phyloP scores from a whole-genome alignment of 2,797 vertebrate genomes.

The Hydrolagus colliei region DNA sequence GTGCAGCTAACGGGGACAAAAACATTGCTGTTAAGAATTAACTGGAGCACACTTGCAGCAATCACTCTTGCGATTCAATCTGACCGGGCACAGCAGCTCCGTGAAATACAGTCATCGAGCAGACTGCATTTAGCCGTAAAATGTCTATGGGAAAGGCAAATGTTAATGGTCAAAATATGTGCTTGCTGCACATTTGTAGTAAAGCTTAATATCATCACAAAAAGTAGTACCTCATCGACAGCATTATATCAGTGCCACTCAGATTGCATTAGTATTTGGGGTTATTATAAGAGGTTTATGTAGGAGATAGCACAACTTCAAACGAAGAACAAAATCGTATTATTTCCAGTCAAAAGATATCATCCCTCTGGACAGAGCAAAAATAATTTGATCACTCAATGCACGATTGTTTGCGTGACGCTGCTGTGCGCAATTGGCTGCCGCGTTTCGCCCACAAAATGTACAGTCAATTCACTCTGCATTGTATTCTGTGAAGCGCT shows the following conservation, averaged over 20 bases:
- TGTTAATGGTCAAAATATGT: not conserved
- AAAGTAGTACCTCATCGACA: not conserved
- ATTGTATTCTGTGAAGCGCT: too few relatives aligned
- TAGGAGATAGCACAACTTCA: not conserved
- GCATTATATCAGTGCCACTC: too few relatives aligned
- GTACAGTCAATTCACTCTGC: too few relatives aligned
- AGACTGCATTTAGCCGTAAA: not conserved
- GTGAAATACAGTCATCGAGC: not conserved
- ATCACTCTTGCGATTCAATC: constrained; percentile 12
- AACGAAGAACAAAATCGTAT: not conserved
- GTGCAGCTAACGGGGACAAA: constrained; percentile 75
- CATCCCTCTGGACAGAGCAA: not conserved
- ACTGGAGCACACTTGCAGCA: constrained; percentile 6
- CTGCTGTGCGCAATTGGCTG: too few relatives aligned
- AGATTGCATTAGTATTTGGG: not conserved
- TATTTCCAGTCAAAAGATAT: not conserved
- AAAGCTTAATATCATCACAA: not conserved
- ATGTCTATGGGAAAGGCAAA: not conserved
- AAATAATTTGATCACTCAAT: too few relatives aligned
- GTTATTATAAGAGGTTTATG: not conserved
- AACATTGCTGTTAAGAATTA: constrained; percentile 40
- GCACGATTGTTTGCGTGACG: too few relatives aligned
- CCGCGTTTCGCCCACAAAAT: too few relatives aligned
- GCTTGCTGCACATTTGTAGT: not conserved
- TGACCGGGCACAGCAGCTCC: not conserved